Evolutionary conservation across 1,140 invertebrate species (phyloP).

Genomic region (Aphelenchoides fujianensis): DNA sequence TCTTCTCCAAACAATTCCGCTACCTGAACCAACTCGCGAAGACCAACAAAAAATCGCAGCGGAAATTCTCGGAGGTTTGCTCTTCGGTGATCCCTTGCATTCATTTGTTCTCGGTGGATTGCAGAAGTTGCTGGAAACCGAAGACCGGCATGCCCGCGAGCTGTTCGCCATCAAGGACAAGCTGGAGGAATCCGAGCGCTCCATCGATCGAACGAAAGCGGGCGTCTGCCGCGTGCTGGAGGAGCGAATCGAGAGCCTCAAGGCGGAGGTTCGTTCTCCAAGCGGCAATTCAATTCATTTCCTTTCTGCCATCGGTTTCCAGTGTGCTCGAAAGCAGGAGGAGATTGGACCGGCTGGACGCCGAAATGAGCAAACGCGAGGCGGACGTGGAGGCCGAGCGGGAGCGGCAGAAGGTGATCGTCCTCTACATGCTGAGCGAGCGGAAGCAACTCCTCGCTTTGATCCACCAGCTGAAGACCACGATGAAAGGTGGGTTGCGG

Average conservation of each 20-base stretch:
- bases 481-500: conserved; percentile 2
- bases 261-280: neutral
- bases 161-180: neutral
- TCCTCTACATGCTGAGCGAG: conserved; percentile 7
- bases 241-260: neutral
- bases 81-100: neutral
- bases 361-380: conserved; percentile 4
- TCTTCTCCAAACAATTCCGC: neutral
- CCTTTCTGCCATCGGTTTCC: neutral
- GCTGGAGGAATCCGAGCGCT: neutral
- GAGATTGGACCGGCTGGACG: conserved; percentile 8
- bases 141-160: neutral
- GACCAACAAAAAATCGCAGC: neutral
- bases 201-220: neutral
- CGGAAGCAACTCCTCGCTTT: neutral
- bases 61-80: neutral
- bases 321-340: conserved; percentile 8
- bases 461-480: conserved; percentile 8
- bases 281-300: neutral
- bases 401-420: conserved; percentile 8
- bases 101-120: neutral
- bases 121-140: neutral
- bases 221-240: neutral
- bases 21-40: neutral
- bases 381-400: conserved; percentile 3